Conservation (phyloP, 2,113 vertebrate species). For the Mohoua ochrocephala region DNA sequence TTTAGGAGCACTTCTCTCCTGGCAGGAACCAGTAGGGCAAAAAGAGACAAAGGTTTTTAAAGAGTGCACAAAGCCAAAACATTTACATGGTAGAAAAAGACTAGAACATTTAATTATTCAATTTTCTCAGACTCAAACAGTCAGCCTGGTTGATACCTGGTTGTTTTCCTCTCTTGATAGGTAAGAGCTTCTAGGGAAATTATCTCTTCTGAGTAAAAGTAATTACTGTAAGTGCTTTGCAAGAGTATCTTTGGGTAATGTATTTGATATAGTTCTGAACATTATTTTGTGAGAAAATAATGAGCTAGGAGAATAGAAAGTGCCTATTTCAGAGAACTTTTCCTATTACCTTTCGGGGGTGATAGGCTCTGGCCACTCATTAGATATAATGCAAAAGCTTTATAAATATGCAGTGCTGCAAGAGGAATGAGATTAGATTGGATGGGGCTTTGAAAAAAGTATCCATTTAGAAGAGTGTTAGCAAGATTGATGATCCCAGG, state of each 20-base stretch:
- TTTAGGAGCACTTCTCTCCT: not conserved
- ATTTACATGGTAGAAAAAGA: not conserved
- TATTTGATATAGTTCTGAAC: slow-evolving; percentile 8
- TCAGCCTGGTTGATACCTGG: not conserved
- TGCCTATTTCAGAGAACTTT: not conserved
- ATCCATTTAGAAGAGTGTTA: not conserved
- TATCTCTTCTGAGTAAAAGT: slow-evolving; percentile 9
- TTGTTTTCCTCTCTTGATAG: not conserved
- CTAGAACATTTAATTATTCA: not conserved
- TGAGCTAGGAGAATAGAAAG: slow-evolving; percentile 10
- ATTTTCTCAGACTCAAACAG: not conserved
- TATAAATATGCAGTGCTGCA: not conserved
- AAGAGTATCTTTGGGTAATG: slow-evolving; percentile 8
- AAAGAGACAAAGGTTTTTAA: not conserved
- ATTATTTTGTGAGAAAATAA: slow-evolving; percentile 24
- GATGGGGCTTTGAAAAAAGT: not conserved
- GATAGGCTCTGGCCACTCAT: not conserved
- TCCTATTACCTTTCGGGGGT: not conserved
- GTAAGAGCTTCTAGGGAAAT: not conserved
- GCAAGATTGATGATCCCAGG: not conserved
- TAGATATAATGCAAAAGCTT: not conserved
- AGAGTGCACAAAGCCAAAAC: not conserved
- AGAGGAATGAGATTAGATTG: not conserved
- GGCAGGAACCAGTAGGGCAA: not conserved
- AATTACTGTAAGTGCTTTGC: slow-evolving; percentile 53